Evolutionary conservation across 2,797 vertebrate genomes (phyloP), one percentile per base, ranked within the genome.

Genomic region (Chaenodraco wilsoni): DNA sequence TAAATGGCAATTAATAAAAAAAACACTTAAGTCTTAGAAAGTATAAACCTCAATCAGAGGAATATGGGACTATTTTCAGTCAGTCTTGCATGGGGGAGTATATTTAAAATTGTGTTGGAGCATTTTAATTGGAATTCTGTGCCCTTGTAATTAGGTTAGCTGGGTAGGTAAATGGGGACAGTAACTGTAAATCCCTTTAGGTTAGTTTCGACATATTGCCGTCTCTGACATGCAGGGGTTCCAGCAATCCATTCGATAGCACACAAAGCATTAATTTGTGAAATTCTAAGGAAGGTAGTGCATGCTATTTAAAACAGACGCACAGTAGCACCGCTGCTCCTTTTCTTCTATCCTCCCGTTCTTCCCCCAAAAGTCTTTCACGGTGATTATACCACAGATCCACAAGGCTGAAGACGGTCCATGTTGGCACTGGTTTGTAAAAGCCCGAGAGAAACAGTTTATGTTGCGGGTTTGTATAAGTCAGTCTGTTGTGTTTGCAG

Each of bases 211-310:
- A 66, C 72, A 73, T 81, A 70, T 78, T 56, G 55, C 63, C 41
- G 73, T 84, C 72, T 84, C 74, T 52, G 81, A 71, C 91, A 92
- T 91, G 91, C 91, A 85, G 61, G 83, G 65, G 76, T 56, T 75
- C 77, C 76, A 56, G 71, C 78, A 69, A 78, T 73, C 77, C 59
- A 66, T 72, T 59, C 52, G 16, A 41, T 9, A 8, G 40, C 69
- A 83, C 75, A 83, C 67, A 76, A 78, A 78, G 62, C 64, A 54
- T 66, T 59, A 57, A 27, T 72, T 59, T 65, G 40, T 72, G 49
- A 74, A 56, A 72, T 74, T 78, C 78, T 72, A 74, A 74, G 58
- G 70, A 75, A 76, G 55, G 76, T 72, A 74, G 62, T 55, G 77
- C 91, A 90, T 90, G 89, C 90, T 72, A 70, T 71, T 87, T 56